These are phyloP conservation scores for Aptenodytes patagonicus DNA, from an alignment of 2,113 vertebrate species.

Conservation along the genomic window DNA sequence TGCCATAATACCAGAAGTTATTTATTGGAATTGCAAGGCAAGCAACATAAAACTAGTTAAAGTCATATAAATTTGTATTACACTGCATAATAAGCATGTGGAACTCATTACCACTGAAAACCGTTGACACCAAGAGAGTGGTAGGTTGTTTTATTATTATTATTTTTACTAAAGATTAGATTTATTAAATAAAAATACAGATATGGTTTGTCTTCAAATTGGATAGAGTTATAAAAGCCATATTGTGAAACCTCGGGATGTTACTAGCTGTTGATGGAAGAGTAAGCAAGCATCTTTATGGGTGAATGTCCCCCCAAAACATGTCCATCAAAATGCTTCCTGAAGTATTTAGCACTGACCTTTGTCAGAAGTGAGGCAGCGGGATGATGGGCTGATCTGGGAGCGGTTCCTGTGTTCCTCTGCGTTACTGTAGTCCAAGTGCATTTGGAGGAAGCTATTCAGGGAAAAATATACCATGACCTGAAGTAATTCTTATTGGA, in stretches of 20 bases:
- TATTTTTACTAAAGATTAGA: not conserved
- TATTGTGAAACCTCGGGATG: not conserved
- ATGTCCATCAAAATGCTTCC: not conserved
- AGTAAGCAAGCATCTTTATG: not conserved
- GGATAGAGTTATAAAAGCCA: not conserved
- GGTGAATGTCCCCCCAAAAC: not conserved
- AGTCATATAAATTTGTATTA: not conserved
- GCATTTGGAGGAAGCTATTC: not conserved
- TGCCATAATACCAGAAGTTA: not conserved
- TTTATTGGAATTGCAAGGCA: not conserved
- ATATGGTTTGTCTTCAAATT: not conserved
- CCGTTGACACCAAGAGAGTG: not conserved
- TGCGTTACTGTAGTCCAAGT: not conserved
- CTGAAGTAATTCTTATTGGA: not conserved
- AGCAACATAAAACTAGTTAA: not conserved
- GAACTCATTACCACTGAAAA: not conserved
- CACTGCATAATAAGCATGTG: not conserved
- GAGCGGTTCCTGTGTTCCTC: not conserved
- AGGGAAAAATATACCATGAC: not conserved
- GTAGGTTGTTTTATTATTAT: not conserved
- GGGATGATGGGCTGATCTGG: not conserved
- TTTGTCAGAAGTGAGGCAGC: not conserved
- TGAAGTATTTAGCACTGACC: not conserved
- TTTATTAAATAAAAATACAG: conserved; percentile 5
- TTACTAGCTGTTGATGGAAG: not conserved